Conservation (phyloP, 2,888 invertebrate genomes). For the Ametastegia equiseti region DNA sequence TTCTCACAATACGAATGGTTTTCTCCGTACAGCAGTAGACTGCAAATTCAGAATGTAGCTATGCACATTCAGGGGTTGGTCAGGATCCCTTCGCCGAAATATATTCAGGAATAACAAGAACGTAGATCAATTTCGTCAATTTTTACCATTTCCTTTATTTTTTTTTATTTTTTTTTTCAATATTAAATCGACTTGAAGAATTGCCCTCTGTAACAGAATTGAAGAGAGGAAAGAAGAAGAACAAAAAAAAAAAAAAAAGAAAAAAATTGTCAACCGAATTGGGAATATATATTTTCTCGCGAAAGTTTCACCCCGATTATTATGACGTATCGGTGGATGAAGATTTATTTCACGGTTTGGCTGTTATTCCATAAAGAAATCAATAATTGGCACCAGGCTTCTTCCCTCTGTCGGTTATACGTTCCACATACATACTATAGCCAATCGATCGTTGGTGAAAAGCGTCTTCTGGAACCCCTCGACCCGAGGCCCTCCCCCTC, state of each 20-base stretch:
- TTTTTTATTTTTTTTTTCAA: no score
- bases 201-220: no score
- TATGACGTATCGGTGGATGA: not conserved
- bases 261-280: not conserved
- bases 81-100: not conserved
- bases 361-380: not conserved
- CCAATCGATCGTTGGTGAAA: conserved; percentile 28
- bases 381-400: conserved; percentile 37
- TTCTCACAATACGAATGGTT: conserved; percentile 3
- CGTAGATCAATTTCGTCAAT: no score
- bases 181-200: no score
- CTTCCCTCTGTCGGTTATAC: conserved; percentile 34
- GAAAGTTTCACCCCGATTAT: not conserved
- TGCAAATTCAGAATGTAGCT: not conserved
- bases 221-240: no score
- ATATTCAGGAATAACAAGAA: not conserved
- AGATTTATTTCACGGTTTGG: not conserved
- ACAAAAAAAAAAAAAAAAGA: no score
- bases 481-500: not conserved
- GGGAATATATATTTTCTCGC: not conserved
- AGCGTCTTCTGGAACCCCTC: not conserved
- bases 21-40: not conserved
- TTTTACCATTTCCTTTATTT: no score
- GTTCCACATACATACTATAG: no score
- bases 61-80: not conserved